Evolutionary conservation across 2,888 invertebrate species (phyloP), one percentile per base, ranked within the genome.

Genomic region (Cosmia trapezina): DNA sequence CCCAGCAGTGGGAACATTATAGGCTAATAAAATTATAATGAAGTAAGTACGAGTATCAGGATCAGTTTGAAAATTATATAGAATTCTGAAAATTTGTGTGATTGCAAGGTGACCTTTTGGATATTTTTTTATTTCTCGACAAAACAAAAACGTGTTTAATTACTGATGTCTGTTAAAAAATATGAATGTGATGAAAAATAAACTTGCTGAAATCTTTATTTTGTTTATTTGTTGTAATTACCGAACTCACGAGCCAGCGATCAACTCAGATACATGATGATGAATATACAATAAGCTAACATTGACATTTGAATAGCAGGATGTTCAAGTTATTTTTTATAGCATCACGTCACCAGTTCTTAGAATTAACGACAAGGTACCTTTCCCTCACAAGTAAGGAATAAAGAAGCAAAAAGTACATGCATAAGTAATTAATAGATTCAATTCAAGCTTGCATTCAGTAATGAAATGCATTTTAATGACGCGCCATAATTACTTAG

Each of bases 401-500:
- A 53, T 47, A 60, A 56, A 66, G n/a, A 54, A 61, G 56, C 28
- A 49, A 47, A 60, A 67, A 61, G 0, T 66, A 68, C 3, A 47
- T 41, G 45, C 47, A 9, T 37, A 65, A 59, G 45, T 69, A 64
- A 76, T 80, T 63, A 75, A 69, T 76, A 70, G 22, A 76, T 63
- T 80, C 57, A 74, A 66, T 65, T 47, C 51, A 67, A 73, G 53
- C 51, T 68, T 61, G 49, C 53, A 37, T 60, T 73, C 53, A 53
- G 12, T 68, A 80, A 80, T 68, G 67, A 80, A 80, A 56, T 67
- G 60, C 56, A 80, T 80, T 83, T 80, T 80, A 80, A 80, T 83
- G 84, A 67, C 67, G 66, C 51, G 63, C 56, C 22, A 8, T 67
- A 63, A 80, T 83, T 78, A 79, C 64, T 64, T 59, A 11, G 47